phyloP scores from a whole-genome alignment of 2,113 vertebrate genomes.

The Procavia capensis region DNA sequence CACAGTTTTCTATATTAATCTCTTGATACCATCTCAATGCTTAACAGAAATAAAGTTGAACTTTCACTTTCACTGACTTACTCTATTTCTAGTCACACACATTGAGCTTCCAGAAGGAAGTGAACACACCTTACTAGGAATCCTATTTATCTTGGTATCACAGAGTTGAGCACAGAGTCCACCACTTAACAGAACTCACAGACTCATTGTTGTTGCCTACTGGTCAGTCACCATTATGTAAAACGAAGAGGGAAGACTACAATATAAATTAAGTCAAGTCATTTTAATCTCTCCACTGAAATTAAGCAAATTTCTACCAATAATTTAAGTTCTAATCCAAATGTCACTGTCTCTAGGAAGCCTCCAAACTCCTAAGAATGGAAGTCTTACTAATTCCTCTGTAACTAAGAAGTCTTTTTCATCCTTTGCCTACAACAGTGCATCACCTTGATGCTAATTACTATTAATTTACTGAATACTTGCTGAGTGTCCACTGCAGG shows the following conservation, averaged over 20 bases:
- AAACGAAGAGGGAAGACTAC: not conserved
- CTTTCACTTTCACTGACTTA: slow-evolving; percentile 8
- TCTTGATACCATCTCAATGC: not conserved
- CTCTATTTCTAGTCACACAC: not conserved
- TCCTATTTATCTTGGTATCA: not conserved
- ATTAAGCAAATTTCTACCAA: not conserved
- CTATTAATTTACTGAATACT: not conserved
- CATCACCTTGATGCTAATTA: not conserved
- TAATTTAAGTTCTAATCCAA: not conserved
- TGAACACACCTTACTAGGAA: not conserved
- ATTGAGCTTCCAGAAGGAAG: not conserved
- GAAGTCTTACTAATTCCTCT: not conserved
- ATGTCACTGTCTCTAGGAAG: not conserved
- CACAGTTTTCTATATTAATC: not conserved
- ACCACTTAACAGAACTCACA: not conserved
- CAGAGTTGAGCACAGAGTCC: too few species aligned
- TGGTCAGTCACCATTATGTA: not conserved
- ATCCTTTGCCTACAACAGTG: not conserved
- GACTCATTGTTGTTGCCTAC: not conserved
- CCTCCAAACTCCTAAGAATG: not conserved
- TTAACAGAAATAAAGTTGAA: not conserved
- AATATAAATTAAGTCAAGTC: not conserved
- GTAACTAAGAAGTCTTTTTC: not conserved
- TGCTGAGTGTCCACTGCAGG: not conserved
- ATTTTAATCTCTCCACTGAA: slow-evolving; percentile 1